phyloP scores from a whole-genome alignment of 2,888 invertebrate species.

The Macrosiphum euphorbiae region DNA sequence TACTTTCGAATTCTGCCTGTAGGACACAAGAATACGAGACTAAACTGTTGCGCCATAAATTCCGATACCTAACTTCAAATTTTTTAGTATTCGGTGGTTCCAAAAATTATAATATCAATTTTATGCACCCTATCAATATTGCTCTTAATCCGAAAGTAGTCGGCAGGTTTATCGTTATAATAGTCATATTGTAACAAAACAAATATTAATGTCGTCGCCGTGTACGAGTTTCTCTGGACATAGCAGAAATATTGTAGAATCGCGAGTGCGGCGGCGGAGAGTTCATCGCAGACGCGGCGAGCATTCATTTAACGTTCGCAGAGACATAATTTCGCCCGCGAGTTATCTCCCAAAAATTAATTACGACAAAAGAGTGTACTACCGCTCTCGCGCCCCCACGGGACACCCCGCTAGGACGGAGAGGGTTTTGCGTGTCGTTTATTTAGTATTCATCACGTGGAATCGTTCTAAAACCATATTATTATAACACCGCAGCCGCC shows the following conservation, averaged over 20 bases:
- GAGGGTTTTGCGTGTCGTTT: conserved; percentile 17
- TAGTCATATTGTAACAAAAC: too few relatives aligned
- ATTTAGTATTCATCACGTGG: conserved; percentile 44
- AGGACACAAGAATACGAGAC: too few relatives aligned
- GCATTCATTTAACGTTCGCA: background rate
- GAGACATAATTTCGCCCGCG: background rate
- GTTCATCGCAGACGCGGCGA: background rate
- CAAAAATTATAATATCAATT: too few relatives aligned
- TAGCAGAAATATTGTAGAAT: background rate
- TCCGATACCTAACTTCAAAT: too few relatives aligned
- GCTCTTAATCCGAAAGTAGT: too few relatives aligned
- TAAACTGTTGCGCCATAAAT: too few relatives aligned
- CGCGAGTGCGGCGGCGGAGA: background rate
- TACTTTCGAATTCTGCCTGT: too few relatives aligned
- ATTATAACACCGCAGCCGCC: background rate
- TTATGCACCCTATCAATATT: too few relatives aligned
- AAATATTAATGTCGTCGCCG: background rate
- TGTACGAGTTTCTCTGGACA: background rate
- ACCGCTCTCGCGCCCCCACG: too few relatives aligned
- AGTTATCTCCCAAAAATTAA: conserved; percentile 43
- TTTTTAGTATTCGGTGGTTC: too few relatives aligned
- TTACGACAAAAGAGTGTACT: background rate
- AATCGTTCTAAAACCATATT: conserved; percentile 33
- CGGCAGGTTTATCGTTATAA: too few relatives aligned
- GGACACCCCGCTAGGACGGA: background rate